Evolutionary conservation across 2,888 invertebrate genomes (phyloP), one percentile per base, ranked within the genome.

Genomic region (Eretmocerus hayati): DNA sequence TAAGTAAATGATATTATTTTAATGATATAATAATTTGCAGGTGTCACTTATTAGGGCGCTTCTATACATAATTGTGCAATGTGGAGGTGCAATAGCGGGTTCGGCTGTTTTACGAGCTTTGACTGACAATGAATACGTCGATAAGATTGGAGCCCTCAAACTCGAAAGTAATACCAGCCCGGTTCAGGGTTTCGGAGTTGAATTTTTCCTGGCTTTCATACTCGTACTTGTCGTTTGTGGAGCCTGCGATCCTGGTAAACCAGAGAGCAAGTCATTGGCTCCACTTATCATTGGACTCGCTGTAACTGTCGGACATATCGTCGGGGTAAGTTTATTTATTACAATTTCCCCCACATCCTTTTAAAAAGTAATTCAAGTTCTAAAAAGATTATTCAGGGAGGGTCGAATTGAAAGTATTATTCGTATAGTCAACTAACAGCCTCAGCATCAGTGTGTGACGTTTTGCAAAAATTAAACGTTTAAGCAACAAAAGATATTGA

Each of bases 121-220:
- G 59, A 83, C 87, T 5, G 83, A 87, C 2, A 79, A 80, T 13
- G 61, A 65, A 3, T 62, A 68, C 56, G 81, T 84, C 31, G 75
- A 75, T 5, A 76, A 73, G 2, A 74, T 90, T 30, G 91, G 92
- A 0, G 77, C 81, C 53, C 90, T 91, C 0, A 66, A 63, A 0
- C 74, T 91, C 13, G 77, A 80, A 1, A 53, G 64, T 2, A 77
- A 78, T 35, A 74, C 90, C 19, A 79, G 80, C 0, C 76, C 81
- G 2, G 77, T 85, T 2, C 92, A 93, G 74, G 93, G 89, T 5
- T 80, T 93, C 62, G 91, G 90, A 31, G 81, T 93, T 55, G 94
- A 94, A 71, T 90, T 92, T 74, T 84, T 92, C 77, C 80, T 91
- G 44, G 91, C 90, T 36, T 85, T 93, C 65, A 78, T 93, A n/a